These are phyloP conservation scores for Caenorhabditis briggsae DNA, from an alignment of 1,140 invertebrate species.

Conservation along the genomic window DNA sequence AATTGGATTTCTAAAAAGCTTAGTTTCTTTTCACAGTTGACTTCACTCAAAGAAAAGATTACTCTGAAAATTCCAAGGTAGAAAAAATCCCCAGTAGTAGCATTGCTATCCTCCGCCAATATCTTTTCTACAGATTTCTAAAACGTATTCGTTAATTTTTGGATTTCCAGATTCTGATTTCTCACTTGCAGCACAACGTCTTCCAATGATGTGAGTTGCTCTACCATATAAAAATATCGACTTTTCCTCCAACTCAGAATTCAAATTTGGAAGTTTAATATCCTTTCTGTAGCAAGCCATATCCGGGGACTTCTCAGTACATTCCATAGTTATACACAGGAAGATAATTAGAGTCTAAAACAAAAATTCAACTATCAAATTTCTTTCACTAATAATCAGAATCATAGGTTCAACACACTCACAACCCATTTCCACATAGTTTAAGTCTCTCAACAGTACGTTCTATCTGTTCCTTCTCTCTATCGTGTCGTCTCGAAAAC, in stretches of 20 bases:
- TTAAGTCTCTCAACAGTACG: background rate
- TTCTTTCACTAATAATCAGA: background rate
- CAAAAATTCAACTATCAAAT: background rate
- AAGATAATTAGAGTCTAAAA: conserved; percentile 3
- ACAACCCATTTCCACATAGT: conserved; percentile 14
- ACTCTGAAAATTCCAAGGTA: background rate
- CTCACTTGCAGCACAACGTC: background rate
- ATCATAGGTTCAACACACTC: background rate
- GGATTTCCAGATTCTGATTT: background rate
- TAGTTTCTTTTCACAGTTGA: background rate
- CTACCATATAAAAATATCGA: conserved; percentile 11
- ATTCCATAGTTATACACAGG: background rate
- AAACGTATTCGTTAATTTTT: background rate
- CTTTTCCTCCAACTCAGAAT: background rate
- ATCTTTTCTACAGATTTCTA: conserved; percentile 22
- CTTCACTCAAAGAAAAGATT: background rate
- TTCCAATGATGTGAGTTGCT: conserved; percentile 3
- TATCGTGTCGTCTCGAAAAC: background rate
- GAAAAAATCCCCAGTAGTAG: background rate
- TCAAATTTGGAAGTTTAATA: background rate
- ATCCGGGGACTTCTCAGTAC: background rate
- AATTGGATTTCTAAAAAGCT: conserved; percentile 15
- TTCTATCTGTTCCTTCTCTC: conserved; percentile 21
- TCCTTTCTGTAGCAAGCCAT: conserved; percentile 1
- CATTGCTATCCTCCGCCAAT: background rate